Evolutionary conservation across 2,888 invertebrate species (phyloP), one percentile per base, ranked within the genome.

Genomic region (Portevinia maculata): DNA sequence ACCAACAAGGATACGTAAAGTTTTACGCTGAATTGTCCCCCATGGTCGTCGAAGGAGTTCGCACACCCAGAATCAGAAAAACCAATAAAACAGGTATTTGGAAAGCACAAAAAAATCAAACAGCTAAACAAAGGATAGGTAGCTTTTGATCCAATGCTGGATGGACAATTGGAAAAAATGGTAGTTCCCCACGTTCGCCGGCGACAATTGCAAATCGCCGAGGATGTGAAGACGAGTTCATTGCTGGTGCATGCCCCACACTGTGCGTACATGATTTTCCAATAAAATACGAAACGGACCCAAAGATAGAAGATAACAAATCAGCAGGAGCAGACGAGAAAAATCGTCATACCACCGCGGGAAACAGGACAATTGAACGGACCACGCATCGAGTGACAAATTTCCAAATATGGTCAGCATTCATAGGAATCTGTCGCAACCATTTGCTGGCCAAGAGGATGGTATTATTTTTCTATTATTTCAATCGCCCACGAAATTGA

Each of bases 21-120:
- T 67, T 74, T 53, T 73, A 30, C 46, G 46, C 67, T 55, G n/a
- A 34, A 44, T 30, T 64, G 55, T 62, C 41, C 52, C 39, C 34
- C 34, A 17, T 62, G 46, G 44, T 64, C 44, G 62, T 62, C 75
- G 62, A 75, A 81, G 75, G 44, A 70, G 52, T 62, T 11, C 17
- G 11, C 37, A 62, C 39, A 32, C 57, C 46, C 41, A 79, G 44
- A 6, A 11, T 37, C 11, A 21, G 19, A 9, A 5, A 44, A 48
- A 39, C 37, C 6, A 48, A 48, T 24, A 50, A 67, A 79, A 57
- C 5, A n/a, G 24, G 24, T 24, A 24, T 5, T 5, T 24, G 52
- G 5, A 60, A 50, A 24, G 13, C 53, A 52, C 8, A 21, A 24
- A 13, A 6, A 19, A 19, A 17, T 41, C 11, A 52, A 55, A 34